These are phyloP conservation scores for Coryphaenoides rupestris DNA, from an alignment of 2,113 vertebrate species.

Conservation along the genomic window DNA sequence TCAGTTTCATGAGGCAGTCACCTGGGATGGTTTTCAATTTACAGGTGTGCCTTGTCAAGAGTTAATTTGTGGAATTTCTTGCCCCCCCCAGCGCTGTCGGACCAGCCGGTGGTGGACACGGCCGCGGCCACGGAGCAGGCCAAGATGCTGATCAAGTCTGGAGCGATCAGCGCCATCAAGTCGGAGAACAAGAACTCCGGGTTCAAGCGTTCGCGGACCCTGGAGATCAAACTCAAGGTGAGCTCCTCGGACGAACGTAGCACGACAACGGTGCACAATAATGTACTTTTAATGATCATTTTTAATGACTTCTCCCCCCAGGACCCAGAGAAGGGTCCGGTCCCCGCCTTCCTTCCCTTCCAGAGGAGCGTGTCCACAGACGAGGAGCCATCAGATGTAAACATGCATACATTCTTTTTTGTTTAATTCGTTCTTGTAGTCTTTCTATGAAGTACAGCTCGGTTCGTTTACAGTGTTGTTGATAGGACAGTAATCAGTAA, in stretches of 20 bases:
- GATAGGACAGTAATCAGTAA: no score
- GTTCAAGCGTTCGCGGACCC: conserved; percentile 87
- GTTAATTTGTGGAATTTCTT: no score
- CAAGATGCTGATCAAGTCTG: conserved; percentile 90
- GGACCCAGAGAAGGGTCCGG: conserved; percentile 87
- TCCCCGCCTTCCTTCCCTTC: conserved; percentile 86
- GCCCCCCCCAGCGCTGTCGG: conserved; percentile 77
- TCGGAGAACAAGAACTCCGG: conserved; percentile 92
- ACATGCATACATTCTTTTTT: background rate
- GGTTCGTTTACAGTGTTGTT: no score
- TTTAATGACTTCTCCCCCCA: no score
- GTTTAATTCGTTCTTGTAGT: background rate
- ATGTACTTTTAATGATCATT: background rate
- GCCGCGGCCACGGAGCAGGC: conserved; percentile 90
- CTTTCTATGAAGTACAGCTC: background rate
- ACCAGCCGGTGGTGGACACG: conserved; percentile 88
- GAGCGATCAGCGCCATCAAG: conserved; percentile 91
- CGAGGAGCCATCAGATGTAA: conserved; percentile 82
- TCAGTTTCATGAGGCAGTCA: no score
- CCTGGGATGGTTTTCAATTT: no score
- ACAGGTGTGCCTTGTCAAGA: no score
- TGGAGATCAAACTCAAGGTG: conserved; percentile 90
- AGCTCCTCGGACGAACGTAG: background rate
- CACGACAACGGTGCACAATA: background rate
- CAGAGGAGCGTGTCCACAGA: conserved; percentile 87